A percentile compares a stretch with the other conserved stretches of the same genome.
Evolutionary conservation across 2,888 invertebrate species (phyloP).

Genomic region (Tiliacea citrago): DNA sequence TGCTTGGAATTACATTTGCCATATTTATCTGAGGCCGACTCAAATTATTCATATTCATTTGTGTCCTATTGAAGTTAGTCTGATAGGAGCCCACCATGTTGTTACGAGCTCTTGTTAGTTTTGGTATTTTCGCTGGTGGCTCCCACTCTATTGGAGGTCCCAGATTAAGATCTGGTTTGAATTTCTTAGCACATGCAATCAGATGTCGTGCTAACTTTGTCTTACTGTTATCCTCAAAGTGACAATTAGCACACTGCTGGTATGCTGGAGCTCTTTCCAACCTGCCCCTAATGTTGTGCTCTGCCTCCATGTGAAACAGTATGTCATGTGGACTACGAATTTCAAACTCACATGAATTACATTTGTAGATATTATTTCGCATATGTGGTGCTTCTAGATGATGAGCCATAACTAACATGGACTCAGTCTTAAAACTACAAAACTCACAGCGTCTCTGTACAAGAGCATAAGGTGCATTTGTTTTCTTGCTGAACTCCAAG

Average conservation of each 20-base stretch:
- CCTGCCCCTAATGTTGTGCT: conserved; percentile 97
- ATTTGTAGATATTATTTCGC: conserved; percentile 96
- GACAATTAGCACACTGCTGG: conserved; percentile 98
- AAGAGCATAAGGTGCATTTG: conserved; percentile 95
- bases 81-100: conserved; percentile 87
- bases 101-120: conserved; percentile 88
- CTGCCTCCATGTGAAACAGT: conserved; percentile 97
- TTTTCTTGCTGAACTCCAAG: conserved; percentile 96
- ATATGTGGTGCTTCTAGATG: conserved; percentile 98
- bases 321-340: conserved; percentile 97
- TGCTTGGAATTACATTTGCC: conserved; percentile 75
- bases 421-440: conserved; percentile 98
- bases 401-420: conserved; percentile 95
- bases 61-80: conserved; percentile 87
- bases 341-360: conserved; percentile 96
- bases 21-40: conserved; percentile 82
- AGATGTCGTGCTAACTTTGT: conserved; percentile 97
- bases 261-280: conserved; percentile 97
- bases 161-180: conserved; percentile 96
- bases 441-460: conserved; percentile 96
- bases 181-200: conserved; percentile 97
- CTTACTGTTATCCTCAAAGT: conserved; percentile 98
- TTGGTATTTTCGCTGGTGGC: conserved; percentile 98
- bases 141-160: conserved; percentile 98
- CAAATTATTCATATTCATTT: conserved; percentile 85